Evolutionary conservation across 2,113 vertebrate genomes (phyloP).

Genomic region (Spermophilus dauricus): DNA sequence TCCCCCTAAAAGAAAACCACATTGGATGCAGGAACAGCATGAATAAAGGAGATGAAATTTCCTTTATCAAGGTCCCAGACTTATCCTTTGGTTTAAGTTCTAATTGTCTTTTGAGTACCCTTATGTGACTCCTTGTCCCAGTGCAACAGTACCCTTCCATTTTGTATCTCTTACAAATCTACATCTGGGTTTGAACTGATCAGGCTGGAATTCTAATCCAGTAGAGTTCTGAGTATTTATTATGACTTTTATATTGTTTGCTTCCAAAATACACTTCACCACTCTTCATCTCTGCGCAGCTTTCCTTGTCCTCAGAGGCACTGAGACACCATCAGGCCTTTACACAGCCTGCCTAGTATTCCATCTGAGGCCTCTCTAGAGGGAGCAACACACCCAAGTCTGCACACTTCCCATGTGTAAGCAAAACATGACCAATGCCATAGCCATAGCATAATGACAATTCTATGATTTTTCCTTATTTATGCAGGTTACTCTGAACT

Average conservation of each 20-base stretch:
- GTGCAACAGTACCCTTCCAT: not conserved
- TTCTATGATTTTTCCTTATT: not conserved
- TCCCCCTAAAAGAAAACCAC: too few relatives aligned
- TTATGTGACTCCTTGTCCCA: not conserved
- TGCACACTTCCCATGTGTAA: not conserved
- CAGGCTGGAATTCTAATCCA: not conserved
- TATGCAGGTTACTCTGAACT: not conserved
- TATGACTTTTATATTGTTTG: not conserved
- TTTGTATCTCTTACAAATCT: not conserved
- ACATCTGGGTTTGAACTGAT: not conserved
- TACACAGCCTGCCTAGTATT: accelerated
- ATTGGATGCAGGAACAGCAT: not conserved
- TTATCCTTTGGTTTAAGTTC: not conserved
- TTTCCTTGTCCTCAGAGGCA: not conserved
- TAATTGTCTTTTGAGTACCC: not conserved
- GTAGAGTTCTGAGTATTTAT: not conserved
- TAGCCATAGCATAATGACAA: not conserved
- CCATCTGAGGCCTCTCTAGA: not conserved
- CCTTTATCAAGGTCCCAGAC: not conserved
- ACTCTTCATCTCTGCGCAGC: not conserved
- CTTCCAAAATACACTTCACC: not conserved
- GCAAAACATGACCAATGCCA: not conserved
- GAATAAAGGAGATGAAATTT: not conserved
- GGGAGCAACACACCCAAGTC: not conserved
- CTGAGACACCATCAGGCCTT: too few relatives aligned